Evolutionary conservation across 2,888 invertebrate genomes (phyloP).

Genomic region (Vandiemenella viatica): DNA sequence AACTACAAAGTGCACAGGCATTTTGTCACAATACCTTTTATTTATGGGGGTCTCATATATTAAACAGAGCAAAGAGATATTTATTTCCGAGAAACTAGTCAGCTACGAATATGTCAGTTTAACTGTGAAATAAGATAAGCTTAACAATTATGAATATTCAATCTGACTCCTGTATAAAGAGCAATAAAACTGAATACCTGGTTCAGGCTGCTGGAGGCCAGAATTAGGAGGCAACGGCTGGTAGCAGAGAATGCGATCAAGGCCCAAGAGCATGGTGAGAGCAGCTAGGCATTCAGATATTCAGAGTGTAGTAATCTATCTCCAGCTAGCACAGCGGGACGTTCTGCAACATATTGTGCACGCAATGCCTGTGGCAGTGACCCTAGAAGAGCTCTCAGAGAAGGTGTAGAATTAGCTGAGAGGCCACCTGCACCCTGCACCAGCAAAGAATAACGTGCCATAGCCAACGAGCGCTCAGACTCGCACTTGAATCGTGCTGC

Average conservation of each 20-base stretch:
- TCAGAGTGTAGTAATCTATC: conserved; percentile 41
- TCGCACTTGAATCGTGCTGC: conserved; percentile 30
- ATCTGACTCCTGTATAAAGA: too few species aligned
- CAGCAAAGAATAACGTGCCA: conserved; percentile 34
- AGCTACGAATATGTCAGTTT: too few species aligned
- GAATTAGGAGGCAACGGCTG: conserved; percentile 33
- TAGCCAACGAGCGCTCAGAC: conserved; percentile 32
- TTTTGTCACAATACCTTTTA: too few species aligned
- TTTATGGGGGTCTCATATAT: too few species aligned
- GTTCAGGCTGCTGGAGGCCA: too few species aligned
- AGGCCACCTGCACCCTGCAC: conserved; percentile 36
- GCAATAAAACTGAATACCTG: too few species aligned
- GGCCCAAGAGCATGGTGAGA: conserved; percentile 35
- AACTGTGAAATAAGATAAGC: too few species aligned
- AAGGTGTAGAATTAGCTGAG: conserved; percentile 36
- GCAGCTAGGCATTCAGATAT: conserved; percentile 40
- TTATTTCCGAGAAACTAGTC: too few species aligned
- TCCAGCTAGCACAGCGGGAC: conserved; percentile 39
- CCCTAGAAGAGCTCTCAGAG: conserved; percentile 32
- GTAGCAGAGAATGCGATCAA: conserved; percentile 38
- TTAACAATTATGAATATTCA: too few species aligned
- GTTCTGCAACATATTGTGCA: conserved; percentile 39
- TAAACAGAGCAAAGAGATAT: too few species aligned
- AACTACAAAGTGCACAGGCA: too few species aligned
- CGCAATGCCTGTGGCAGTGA: conserved; percentile 34